phyloP scores from a whole-genome alignment of 2,797 vertebrate species.

The Poeciliopsis infans region DNA sequence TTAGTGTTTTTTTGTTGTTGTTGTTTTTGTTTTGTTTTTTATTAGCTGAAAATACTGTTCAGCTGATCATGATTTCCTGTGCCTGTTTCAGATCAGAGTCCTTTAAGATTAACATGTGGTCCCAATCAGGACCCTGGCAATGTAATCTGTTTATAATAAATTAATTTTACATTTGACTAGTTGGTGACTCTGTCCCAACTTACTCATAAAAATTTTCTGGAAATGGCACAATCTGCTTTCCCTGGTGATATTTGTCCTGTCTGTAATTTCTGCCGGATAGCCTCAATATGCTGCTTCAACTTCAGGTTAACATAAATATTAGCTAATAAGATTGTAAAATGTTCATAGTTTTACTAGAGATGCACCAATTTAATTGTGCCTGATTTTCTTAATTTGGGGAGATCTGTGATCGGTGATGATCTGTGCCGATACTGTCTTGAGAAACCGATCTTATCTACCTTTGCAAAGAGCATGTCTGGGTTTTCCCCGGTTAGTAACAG shows the following conservation, averaged over 20 bases:
- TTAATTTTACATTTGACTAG: neutral
- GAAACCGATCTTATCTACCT: neutral
- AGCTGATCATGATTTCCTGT: neutral
- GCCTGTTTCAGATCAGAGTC: neutral
- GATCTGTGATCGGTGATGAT: neutral
- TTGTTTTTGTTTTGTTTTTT: no score
- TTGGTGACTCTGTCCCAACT: neutral
- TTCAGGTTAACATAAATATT: neutral
- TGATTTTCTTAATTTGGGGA: neutral
- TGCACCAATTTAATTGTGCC: neutral
- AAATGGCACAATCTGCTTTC: neutral
- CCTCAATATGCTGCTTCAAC: neutral
- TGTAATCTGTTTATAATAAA: neutral
- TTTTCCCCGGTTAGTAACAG: neutral
- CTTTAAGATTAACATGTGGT: neutral
- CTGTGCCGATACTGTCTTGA: neutral
- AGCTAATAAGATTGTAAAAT: no score
- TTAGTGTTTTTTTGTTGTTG: neutral
- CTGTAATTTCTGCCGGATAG: neutral
- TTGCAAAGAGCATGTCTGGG: neutral
- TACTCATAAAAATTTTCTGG: neutral
- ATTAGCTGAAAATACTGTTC: neutral
- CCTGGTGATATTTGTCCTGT: neutral
- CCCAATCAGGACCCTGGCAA: neutral
- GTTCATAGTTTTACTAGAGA: neutral